Conservation (phyloP, 2,113 vertebrate species). For the Dicerorhinus sumatrensis region DNA sequence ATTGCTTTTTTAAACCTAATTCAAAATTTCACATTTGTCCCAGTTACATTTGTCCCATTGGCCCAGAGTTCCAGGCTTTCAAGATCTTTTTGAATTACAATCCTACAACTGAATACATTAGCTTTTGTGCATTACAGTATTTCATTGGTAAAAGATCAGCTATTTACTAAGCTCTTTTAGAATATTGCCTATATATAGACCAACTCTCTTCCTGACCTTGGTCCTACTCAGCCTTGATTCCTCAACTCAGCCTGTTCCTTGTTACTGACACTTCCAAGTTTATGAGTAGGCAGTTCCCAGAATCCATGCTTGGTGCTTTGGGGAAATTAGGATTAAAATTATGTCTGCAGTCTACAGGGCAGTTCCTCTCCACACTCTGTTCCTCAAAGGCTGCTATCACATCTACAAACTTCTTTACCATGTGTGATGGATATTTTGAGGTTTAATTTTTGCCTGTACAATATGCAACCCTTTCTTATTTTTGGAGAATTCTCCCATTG, state of each 20-base stretch:
- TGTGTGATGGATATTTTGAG: background rate
- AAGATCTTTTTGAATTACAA: conserved; percentile 26
- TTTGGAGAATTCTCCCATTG: background rate
- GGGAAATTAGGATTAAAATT: background rate
- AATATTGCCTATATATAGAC: background rate
- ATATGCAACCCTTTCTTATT: background rate
- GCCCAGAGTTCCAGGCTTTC: background rate
- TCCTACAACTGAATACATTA: background rate
- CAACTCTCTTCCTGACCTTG: background rate
- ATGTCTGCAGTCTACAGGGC: background rate
- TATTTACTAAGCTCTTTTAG: background rate
- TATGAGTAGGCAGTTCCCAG: background rate
- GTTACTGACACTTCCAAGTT: background rate
- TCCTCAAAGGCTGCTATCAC: background rate
- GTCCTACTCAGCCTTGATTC: background rate
- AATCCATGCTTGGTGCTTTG: background rate
- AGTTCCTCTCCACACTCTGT: background rate
- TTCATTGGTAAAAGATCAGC: background rate
- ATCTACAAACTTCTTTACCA: background rate
- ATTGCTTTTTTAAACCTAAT: background rate
- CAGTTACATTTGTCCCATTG: background rate
- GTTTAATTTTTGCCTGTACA: background rate
- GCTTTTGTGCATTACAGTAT: background rate
- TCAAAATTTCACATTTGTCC: background rate
- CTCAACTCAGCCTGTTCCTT: background rate